Evolutionary conservation across 2,888 invertebrate genomes (phyloP).

Genomic region (Rhagonycha lutea): DNA sequence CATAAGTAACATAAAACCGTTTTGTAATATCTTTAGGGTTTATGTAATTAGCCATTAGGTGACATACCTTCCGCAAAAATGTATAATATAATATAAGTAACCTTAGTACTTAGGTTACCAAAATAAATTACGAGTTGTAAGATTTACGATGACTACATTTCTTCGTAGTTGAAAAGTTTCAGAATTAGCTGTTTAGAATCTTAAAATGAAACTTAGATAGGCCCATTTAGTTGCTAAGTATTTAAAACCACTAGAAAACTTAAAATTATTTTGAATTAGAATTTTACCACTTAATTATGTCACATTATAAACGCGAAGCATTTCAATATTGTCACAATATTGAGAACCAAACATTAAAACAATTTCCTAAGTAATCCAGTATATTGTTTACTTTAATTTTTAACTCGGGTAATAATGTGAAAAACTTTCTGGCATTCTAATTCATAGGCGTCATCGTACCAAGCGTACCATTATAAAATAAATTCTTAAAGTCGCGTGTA

Average conservation of each 20-base stretch:
- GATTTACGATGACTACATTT: constrained; percentile 23
- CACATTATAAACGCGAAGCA: not conserved
- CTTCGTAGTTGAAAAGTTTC: constrained; percentile 19
- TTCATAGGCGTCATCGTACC: constrained; percentile 20
- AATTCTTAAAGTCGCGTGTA: constrained; percentile 26
- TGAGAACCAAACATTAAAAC: not conserved
- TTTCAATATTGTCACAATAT: not conserved
- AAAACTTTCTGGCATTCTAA: constrained; percentile 7
- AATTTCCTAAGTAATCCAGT: not conserved
- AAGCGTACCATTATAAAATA: constrained; percentile 26
- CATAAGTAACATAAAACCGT: not conserved
- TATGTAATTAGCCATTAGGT: not conserved
- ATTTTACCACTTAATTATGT: not conserved
- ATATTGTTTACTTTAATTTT: constrained; percentile 5
- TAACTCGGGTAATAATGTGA: constrained; percentile 5
- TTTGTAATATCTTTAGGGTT: not conserved
- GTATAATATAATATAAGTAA: constrained; percentile 3
- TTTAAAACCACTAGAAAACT: not conserved
- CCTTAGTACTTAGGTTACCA: constrained; percentile 17
- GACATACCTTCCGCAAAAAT: not conserved
- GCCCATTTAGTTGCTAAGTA: constrained; percentile 2
- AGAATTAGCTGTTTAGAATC: constrained; percentile 15
- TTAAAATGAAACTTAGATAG: constrained; percentile 15
- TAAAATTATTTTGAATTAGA: not conserved
- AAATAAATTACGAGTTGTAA: constrained; percentile 24